Evolutionary conservation across 2,113 vertebrate genomes (phyloP).

Genomic region (Chaenogobius annularis): DNA sequence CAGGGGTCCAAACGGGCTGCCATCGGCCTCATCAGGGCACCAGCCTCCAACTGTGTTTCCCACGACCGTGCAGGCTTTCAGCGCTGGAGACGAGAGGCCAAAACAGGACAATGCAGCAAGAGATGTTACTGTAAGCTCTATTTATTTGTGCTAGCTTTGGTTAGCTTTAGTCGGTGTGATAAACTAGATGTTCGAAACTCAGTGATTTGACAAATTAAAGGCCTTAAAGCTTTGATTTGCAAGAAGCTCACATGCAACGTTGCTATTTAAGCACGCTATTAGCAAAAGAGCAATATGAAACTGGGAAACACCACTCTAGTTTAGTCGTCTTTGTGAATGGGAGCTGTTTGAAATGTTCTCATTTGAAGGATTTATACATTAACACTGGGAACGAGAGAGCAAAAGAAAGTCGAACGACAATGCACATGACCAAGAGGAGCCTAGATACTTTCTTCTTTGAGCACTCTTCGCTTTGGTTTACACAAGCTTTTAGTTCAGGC

Average conservation of each 20-base stretch:
- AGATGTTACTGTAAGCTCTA: background rate
- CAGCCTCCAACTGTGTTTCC: slow-evolving; percentile 66
- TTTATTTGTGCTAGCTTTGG: background rate
- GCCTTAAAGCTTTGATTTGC: too few relatives aligned
- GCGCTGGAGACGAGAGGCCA: slow-evolving; percentile 45
- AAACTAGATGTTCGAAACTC: too few relatives aligned
- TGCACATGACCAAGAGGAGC: background rate
- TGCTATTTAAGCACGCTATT: background rate
- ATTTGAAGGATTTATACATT: background rate
- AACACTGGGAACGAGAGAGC: too few relatives aligned
- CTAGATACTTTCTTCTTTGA: too few relatives aligned
- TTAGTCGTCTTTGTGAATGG: background rate
- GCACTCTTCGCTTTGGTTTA: background rate
- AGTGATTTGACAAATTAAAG: too few relatives aligned
- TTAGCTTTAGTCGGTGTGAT: background rate
- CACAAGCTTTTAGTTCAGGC: background rate
- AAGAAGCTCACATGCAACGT: too few relatives aligned
- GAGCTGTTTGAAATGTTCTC: background rate
- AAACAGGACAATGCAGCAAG: slow-evolving; percentile 52
- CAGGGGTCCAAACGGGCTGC: slow-evolving; percentile 50
- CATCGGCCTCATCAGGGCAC: slow-evolving; percentile 51
- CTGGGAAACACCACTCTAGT: background rate
- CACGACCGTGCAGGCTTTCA: slow-evolving; percentile 63
- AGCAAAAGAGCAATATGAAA: background rate
- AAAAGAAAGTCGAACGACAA: too few relatives aligned